phyloP scores from a whole-genome alignment of 2,113 vertebrate species.

The Oryzias javanicus region DNA sequence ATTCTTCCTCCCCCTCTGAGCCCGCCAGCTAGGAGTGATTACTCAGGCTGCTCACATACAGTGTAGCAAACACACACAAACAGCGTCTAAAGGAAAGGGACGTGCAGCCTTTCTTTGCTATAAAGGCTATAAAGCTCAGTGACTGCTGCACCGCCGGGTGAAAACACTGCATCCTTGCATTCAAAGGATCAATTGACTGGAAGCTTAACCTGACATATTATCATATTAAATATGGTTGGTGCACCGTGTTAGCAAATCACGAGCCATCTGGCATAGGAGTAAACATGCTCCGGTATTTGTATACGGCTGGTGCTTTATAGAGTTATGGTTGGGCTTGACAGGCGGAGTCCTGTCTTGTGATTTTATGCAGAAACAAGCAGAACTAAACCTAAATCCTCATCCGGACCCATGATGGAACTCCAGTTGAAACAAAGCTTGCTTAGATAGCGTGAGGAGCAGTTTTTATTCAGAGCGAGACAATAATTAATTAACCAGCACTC shows the following conservation, averaged over 20 bases:
- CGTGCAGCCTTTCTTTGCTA: constrained; percentile 53
- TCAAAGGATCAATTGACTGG: constrained; percentile 28
- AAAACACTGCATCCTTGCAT: constrained; percentile 63
- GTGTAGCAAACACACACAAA: constrained; percentile 30
- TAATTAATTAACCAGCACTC: constrained; percentile 33
- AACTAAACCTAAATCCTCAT: constrained; percentile 50
- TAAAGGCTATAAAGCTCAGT: constrained; percentile 58
- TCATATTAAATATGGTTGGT: constrained; percentile 53
- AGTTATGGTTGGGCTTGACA: constrained; percentile 55
- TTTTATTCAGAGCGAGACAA: constrained; percentile 14
- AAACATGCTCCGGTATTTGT: constrained; percentile 36
- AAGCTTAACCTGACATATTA: constrained; percentile 49
- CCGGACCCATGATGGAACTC: constrained; percentile 36
- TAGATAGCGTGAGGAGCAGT: constrained; percentile 26
- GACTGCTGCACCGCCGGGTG: constrained; percentile 44
- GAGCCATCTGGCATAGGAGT: constrained; percentile 33
- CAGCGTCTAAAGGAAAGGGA: constrained; percentile 37
- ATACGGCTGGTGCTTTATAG: constrained; percentile 42
- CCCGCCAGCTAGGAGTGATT: constrained; percentile 71
- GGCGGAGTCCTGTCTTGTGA: constrained; percentile 63
- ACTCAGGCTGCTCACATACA: constrained; percentile 63
- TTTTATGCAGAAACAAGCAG: constrained; percentile 56
- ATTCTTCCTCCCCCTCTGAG: constrained; percentile 66
- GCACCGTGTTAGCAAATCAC: constrained; percentile 52
- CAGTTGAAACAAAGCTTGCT: constrained; percentile 33